Percentiles rank a stretch among this genome's conserved stretches.
These are phyloP conservation scores for Canis aureus DNA, from an alignment of 2,113 vertebrate genomes.

Conservation along the genomic window DNA sequence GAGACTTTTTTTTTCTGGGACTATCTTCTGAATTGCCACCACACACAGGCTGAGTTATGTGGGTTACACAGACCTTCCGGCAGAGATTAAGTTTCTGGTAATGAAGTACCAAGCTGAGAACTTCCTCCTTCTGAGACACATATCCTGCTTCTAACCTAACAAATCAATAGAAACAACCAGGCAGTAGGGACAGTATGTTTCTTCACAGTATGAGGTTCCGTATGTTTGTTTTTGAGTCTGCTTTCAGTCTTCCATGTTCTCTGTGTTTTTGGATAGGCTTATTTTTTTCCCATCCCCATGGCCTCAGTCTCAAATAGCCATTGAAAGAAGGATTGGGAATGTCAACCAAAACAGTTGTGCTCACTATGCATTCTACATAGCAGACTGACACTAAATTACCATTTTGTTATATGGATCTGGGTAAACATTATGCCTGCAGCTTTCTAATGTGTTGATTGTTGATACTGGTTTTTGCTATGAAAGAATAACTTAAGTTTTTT, in stretches of 20 bases:
- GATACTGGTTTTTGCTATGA: neutral
- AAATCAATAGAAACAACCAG: neutral
- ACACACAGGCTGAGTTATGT: neutral
- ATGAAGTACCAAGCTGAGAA: constrained; percentile 17
- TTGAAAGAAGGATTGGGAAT: neutral
- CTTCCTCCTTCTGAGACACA: neutral
- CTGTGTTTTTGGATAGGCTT: neutral
- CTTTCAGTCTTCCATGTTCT: neutral
- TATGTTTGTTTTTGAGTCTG: neutral
- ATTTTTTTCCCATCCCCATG: neutral
- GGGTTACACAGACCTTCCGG: neutral
- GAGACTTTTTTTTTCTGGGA: neutral
- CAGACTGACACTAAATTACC: neutral
- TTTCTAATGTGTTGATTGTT: neutral
- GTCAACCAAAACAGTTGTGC: neutral
- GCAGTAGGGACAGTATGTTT: neutral
- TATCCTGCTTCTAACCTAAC: neutral
- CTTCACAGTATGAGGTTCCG: neutral
- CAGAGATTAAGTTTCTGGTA: neutral
- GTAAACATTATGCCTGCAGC: neutral
- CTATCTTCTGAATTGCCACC: neutral
- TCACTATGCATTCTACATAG: neutral
- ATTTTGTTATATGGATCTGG: neutral
- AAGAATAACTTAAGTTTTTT: neutral
- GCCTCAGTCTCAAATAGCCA: neutral